A percentile compares a stretch with the other conserved stretches of the same genome.
Conservation (phyloP, 2,113 vertebrate species). For the Mustela lutreola region DNA sequence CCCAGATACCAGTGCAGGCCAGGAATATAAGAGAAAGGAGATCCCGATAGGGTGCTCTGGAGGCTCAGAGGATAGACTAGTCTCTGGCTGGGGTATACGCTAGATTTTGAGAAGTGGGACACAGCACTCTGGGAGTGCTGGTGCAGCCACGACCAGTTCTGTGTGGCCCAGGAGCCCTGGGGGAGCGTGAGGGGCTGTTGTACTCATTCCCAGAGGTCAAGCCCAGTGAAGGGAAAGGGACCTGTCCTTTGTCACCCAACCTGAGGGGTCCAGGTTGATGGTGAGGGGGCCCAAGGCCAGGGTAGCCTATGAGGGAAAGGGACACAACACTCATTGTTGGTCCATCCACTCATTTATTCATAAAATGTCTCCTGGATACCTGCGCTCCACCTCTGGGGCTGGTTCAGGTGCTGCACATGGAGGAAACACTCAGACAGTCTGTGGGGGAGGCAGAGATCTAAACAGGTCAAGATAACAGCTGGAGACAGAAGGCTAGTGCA, state of each 20-base stretch:
- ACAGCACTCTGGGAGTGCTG: not conserved
- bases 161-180: not conserved
- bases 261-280: not conserved
- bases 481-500: not conserved
- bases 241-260: accelerated
- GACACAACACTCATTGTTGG: not conserved
- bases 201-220: not conserved
- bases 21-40: not conserved
- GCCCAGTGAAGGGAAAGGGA: not conserved
- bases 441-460: not conserved
- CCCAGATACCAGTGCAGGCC: not conserved
- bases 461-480: not conserved
- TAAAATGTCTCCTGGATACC: not conserved
- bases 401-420: not conserved
- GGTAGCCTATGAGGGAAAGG: not conserved
- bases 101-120: not conserved
- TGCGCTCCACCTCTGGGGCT: not conserved
- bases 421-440: not conserved
- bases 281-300: not conserved
- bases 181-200: not conserved
- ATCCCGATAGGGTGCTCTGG: accelerated
- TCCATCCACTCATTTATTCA: not conserved
- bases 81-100: not conserved
- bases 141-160: not conserved
- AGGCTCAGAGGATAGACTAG: not conserved